Conservation (phyloP, 2,113 vertebrate species). For the Chiloscyllium plagiosum region DNA sequence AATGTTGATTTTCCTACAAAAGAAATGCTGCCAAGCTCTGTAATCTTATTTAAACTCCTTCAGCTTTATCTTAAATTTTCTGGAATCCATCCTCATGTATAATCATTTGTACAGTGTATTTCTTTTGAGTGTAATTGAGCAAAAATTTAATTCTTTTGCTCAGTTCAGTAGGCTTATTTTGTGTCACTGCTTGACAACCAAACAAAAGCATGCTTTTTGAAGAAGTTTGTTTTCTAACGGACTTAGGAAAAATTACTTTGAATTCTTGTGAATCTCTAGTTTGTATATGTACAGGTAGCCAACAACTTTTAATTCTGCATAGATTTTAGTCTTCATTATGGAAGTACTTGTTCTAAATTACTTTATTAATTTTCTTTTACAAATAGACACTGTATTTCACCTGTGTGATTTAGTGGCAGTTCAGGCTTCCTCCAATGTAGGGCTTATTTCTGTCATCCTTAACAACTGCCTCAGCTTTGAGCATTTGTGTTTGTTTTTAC, state of each 20-base stretch:
- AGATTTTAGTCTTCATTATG: neutral
- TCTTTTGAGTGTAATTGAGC: neutral
- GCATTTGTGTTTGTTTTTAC: constrained; percentile 1
- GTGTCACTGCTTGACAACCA: neutral
- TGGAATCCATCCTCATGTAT: neutral
- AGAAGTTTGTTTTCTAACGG: neutral
- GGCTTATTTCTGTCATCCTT: neutral
- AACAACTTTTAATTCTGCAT: neutral
- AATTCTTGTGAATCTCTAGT: neutral
- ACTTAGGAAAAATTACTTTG: neutral
- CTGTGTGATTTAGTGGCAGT: neutral
- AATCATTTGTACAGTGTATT: neutral
- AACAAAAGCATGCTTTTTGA: neutral
- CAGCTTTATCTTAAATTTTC: neutral
- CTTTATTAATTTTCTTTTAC: neutral
- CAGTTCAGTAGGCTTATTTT: neutral
- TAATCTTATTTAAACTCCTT: neutral
- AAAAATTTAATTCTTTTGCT: neutral
- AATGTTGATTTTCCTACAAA: neutral
- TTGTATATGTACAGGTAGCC: neutral
- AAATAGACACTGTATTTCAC: neutral
- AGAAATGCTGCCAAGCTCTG: neutral
- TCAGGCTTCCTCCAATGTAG: neutral
- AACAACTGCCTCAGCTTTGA: neutral
- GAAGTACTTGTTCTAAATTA: neutral